Conservation (phyloP, 2,113 vertebrate species). For the Bubo bubo region DNA sequence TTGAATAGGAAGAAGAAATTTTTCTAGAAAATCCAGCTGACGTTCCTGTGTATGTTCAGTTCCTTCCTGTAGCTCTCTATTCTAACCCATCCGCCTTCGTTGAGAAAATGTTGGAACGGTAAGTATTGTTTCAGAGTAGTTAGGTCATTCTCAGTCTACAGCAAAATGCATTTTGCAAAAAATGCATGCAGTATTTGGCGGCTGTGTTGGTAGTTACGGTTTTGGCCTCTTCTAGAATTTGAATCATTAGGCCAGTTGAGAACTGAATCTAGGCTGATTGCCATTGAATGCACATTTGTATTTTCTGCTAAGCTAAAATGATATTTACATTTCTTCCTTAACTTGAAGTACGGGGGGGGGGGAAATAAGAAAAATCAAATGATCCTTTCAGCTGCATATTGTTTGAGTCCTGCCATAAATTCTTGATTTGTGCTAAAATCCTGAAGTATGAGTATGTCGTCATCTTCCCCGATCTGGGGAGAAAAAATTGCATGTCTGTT, state of each 20-base stretch:
- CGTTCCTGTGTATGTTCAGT: slow-evolving; percentile 87
- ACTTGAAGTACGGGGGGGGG: fast-evolving
- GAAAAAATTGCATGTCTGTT: slow-evolving; percentile 22
- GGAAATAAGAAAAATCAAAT: background rate
- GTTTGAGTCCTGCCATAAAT: background rate
- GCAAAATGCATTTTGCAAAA: background rate
- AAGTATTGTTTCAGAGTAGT: slow-evolving; percentile 3
- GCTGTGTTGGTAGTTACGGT: background rate
- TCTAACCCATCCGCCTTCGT: slow-evolving; percentile 86
- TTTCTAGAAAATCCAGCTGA: slow-evolving; percentile 93
- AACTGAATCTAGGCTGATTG: background rate
- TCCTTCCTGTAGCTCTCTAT: slow-evolving; percentile 90
- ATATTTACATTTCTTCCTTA: background rate
- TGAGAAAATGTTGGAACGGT: slow-evolving; percentile 89
- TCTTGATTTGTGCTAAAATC: background rate
- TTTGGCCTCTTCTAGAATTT: background rate
- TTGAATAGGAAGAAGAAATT: slow-evolving; percentile 88
- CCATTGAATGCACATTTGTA: background rate
- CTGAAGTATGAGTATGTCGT: background rate
- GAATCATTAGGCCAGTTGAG: background rate
- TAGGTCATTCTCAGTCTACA: background rate
- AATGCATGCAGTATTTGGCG: background rate
- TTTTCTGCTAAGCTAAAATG: background rate
- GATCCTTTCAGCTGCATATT: background rate
- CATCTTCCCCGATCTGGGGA: background rate